Evolutionary conservation across 1,140 invertebrate genomes (phyloP).

Genomic region (Magallana angulata): DNA sequence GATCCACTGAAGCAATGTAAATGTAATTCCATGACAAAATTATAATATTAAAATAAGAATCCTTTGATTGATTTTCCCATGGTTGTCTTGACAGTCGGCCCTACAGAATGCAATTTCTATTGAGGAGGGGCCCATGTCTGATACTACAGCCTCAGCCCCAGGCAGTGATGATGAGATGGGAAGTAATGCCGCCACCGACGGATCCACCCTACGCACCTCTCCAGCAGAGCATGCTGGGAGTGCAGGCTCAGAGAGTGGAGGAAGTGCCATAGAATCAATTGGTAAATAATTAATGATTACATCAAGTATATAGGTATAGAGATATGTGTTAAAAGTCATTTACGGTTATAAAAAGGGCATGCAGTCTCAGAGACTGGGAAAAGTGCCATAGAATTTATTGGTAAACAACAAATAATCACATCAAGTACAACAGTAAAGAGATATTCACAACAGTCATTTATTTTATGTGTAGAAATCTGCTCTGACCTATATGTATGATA

Average conservation of each 20-base stretch:
- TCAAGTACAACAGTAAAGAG: too few species aligned
- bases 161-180: constrained; percentile 94
- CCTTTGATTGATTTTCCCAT: neutral
- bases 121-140: constrained; percentile 81
- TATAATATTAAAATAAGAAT: neutral
- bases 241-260: constrained; percentile 87
- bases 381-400: too few species aligned
- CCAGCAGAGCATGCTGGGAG: constrained; percentile 87
- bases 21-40: too few species aligned
- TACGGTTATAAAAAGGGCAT: too few species aligned
- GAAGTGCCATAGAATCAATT: constrained; percentile 93
- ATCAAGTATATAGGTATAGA: too few species aligned
- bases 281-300: constrained; percentile 83
- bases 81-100: neutral
- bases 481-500: too few species aligned
- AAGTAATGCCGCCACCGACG: constrained; percentile 95
- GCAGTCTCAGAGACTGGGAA: too few species aligned
- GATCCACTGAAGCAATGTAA: too few species aligned
- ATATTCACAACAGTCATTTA: too few species aligned
- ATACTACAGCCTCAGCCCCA: constrained; percentile 89
- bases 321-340: too few species aligned
- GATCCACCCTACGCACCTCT: constrained; percentile 92
- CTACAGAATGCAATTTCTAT: constrained; percentile 62
- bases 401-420: too few species aligned
- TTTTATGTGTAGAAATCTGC: too few species aligned